Conservation (phyloP, 2,113 vertebrate species). For the Ursus arctos region DNA sequence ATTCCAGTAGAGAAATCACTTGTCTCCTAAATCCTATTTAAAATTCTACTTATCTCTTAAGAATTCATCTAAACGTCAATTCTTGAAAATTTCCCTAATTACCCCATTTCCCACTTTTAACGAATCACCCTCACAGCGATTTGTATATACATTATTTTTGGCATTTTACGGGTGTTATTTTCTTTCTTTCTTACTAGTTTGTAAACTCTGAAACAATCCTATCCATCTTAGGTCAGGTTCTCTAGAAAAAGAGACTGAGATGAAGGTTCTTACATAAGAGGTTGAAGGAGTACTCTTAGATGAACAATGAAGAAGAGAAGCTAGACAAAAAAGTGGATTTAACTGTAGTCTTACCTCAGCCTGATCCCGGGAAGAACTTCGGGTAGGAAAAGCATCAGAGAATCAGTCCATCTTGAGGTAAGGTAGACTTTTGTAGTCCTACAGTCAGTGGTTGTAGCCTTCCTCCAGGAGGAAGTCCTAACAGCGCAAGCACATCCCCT, state of each 20-base stretch:
- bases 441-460: not conserved
- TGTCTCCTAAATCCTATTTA: not conserved
- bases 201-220: not conserved
- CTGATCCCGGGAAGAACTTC: not conserved
- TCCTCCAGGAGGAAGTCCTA: not conserved
- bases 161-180: not conserved
- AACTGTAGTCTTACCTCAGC: not conserved
- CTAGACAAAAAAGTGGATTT: not conserved
- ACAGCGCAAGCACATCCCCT: not conserved
- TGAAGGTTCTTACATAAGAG: not conserved
- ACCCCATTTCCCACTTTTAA: not conserved
- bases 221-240: not conserved
- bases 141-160: not conserved
- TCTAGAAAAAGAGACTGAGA: not conserved
- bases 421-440: not conserved
- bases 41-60: conserved; percentile 24
- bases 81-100: not conserved
- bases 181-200: not conserved
- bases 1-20: not conserved
- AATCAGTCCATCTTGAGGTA: not conserved
- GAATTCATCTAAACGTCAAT: not conserved
- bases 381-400: not conserved
- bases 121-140: not conserved
- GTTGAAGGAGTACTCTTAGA: not conserved
- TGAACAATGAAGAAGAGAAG: not conserved